phyloP scores from a whole-genome alignment of 2,888 invertebrate genomes.

The Drosophila putrida region DNA sequence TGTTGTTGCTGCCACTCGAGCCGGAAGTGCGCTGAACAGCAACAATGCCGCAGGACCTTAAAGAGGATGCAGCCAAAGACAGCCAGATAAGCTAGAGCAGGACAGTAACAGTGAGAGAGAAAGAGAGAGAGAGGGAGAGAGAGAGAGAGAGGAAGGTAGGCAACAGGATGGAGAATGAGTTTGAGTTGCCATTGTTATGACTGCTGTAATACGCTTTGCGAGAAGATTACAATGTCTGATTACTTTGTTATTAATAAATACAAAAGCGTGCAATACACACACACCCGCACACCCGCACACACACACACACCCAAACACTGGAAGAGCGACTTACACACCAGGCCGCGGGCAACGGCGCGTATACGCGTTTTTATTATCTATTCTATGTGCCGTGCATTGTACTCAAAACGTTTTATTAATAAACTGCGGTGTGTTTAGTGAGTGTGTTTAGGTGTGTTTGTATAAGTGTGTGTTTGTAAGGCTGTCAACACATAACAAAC shows the following conservation, averaged over 20 bases:
- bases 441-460: not conserved
- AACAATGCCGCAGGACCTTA: constrained; percentile 62
- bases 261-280: constrained; percentile 59
- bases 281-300: constrained; percentile 21
- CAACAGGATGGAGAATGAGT: constrained; percentile 28
- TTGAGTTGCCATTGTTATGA: constrained; percentile 73
- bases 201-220: constrained; percentile 77
- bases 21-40: constrained; percentile 64
- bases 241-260: constrained; percentile 80
- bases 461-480: constrained; percentile 15
- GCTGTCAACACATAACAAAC: constrained; percentile 26
- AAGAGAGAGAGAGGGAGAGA: not conserved
- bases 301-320: constrained; percentile 20
- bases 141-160: constrained; percentile 1
- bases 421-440: constrained; percentile 51
- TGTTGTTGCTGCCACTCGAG: constrained; percentile 61
- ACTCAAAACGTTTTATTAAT: constrained; percentile 73
- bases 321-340: constrained; percentile 14
- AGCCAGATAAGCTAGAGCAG: constrained; percentile 33
- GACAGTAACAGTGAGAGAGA: not conserved
- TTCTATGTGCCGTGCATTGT: constrained; percentile 60
- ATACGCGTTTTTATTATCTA: constrained; percentile 73
- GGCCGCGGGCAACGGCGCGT: constrained; percentile 52
- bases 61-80: constrained; percentile 58
- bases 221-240: constrained; percentile 79